Evolutionary conservation across 2,113 vertebrate species (phyloP), one percentile per base, ranked within the genome.

Genomic region (Tylochromis polylepis): DNA sequence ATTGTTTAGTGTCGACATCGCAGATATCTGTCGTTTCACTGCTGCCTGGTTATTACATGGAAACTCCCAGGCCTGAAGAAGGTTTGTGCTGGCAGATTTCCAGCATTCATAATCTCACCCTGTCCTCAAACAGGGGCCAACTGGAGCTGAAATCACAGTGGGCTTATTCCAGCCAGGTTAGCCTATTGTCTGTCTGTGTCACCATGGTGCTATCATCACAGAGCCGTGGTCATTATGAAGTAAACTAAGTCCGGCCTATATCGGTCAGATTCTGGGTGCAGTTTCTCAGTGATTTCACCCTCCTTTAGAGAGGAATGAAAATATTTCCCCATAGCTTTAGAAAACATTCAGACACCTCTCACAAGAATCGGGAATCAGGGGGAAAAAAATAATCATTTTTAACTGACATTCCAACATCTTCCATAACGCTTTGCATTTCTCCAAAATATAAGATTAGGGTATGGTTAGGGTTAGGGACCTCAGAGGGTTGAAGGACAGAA

Each of bases 121-220:
- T 31, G 9, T 88, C 43, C 53, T 62, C 43, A 83, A 85, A 93
- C 89, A 85, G 91, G 82, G 81, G 57, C 87, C 70, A 88, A 86
- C 70, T 88, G 84, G 65, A 93, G 88, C 84, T 93, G 86, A 90
- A 93, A 87, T 79, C 84, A 89, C 79, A 29, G 36, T 11, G 81
- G 51, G 16, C 62, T 59, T 79, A 60, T 84, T 91, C 83, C 87
- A 86, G 79, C 62, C 46, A 83, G 81, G 58, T 84, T 82, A 29
- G 75, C 79, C 75, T 24, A 84, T 90, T 87, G 82, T 90, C 77
- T 85, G 58, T 0, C 75, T 75, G 29, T 16, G 57, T 72, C 49
- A 79, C 34, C 82, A 36, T 36, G 81, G 70, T 56, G 81, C 82
- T 70, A 34, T 67, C 34, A 46, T 62, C 51, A 67, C 65, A 75